Percentiles rank a stretch among this genome's conserved stretches.
phyloP scores from a whole-genome alignment of 2,888 invertebrate genomes.

The Poecilobothrus nobilitatus region DNA sequence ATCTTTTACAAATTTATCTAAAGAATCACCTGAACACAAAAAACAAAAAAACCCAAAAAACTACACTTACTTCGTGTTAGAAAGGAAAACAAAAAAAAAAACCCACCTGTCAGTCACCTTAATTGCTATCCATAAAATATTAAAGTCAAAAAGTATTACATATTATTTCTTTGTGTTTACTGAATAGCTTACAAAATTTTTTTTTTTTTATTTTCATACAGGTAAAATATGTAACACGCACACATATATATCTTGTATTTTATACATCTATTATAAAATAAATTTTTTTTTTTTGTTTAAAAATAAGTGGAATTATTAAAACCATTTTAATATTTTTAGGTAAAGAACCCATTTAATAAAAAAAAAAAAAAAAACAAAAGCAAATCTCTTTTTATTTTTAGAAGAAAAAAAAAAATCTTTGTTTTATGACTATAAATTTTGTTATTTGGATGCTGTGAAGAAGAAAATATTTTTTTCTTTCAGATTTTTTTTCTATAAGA shows the following conservation, averaged over 20 bases:
- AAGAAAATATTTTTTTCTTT: too few relatives aligned
- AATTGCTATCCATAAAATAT: constrained; percentile 8
- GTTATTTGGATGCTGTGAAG: too few relatives aligned
- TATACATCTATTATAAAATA: too few relatives aligned
- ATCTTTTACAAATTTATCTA: too few relatives aligned
- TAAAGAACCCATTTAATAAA: neutral
- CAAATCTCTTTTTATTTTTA: neutral
- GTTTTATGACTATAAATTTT: too few relatives aligned
- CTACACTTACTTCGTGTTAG: too few relatives aligned
- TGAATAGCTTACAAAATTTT: neutral
- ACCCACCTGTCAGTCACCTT: constrained; percentile 10
- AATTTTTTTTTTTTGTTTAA: neutral
- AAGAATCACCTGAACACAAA: too few relatives aligned
- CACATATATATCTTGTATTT: too few relatives aligned
- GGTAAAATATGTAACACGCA: too few relatives aligned
- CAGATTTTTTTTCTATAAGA: too few relatives aligned
- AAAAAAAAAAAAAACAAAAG: neutral
- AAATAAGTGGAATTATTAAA: neutral
- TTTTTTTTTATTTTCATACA: neutral
- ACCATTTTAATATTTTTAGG: neutral
- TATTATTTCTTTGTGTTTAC: neutral
- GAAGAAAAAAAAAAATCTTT: neutral
- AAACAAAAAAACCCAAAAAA: too few relatives aligned
- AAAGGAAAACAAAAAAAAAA: neutral
- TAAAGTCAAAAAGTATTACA: neutral